Conservation (phyloP, 2,113 vertebrate genomes). For the Neogobius melanostomus region DNA sequence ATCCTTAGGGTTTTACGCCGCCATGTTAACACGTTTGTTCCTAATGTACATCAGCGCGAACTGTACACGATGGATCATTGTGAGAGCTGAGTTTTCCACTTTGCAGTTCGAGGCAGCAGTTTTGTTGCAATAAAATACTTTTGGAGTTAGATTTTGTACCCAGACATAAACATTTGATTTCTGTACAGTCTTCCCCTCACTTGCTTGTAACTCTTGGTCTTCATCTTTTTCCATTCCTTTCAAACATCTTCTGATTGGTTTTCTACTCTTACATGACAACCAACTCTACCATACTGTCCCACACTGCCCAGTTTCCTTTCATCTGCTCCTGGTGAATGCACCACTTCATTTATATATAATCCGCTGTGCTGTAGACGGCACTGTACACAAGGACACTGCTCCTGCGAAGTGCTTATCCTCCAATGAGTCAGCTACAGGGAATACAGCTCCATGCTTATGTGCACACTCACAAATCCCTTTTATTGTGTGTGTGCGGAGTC, state of each 20-base stretch:
- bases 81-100: too few relatives aligned
- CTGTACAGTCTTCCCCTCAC: too few relatives aligned
- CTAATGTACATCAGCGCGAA: too few relatives aligned
- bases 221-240: too few relatives aligned
- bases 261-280: neutral
- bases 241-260: neutral
- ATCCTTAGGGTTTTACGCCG: too few relatives aligned
- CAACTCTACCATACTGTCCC: neutral
- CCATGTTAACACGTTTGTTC: too few relatives aligned
- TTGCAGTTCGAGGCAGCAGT: too few relatives aligned
- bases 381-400: slow-evolving; percentile 23
- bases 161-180: too few relatives aligned
- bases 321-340: neutral
- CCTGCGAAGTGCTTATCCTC: slow-evolving; percentile 28
- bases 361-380: neutral
- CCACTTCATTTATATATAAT: slow-evolving; percentile 1
- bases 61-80: too few relatives aligned
- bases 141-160: too few relatives aligned
- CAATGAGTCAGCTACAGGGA: slow-evolving; percentile 45
- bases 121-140: too few relatives aligned
- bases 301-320: neutral
- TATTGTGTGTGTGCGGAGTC: slow-evolving; percentile 23
- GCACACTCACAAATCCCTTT: slow-evolving; percentile 5
- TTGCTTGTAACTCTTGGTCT: too few relatives aligned
- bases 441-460: neutral